Percentiles rank a stretch among this genome's conserved stretches.
These are phyloP conservation scores for Onychostruthus taczanowskii DNA, from an alignment of 2,113 vertebrate genomes.

Conservation along the genomic window DNA sequence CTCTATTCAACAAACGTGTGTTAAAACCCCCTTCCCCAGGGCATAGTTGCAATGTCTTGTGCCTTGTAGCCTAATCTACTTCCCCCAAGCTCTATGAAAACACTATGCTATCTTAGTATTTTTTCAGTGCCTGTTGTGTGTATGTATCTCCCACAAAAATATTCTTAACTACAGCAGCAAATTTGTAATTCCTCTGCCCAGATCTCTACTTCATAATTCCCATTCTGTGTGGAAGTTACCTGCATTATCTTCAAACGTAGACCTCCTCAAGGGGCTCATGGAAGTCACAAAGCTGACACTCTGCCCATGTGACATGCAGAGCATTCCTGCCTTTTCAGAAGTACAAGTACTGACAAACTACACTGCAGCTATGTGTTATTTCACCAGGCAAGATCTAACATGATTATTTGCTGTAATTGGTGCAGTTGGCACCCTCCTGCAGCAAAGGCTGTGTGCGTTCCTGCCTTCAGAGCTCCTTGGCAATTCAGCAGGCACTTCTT, in stretches of 20 bases:
- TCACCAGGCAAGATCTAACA: slow-evolving; percentile 37
- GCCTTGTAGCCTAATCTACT: background rate
- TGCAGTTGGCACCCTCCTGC: background rate
- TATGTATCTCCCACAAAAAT: background rate
- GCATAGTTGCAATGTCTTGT: background rate
- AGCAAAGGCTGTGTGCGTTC: background rate
- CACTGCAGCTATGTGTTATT: background rate
- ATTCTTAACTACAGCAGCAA: background rate
- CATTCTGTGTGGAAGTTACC: background rate
- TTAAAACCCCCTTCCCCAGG: background rate
- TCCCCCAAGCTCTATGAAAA: background rate
- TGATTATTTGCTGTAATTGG: slow-evolving; percentile 2
- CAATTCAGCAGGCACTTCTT: background rate
- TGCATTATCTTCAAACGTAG: background rate
- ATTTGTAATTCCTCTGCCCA: background rate
- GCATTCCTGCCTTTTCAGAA: slow-evolving; percentile 20
- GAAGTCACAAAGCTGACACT: background rate
- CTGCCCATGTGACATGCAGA: background rate
- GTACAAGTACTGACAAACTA: slow-evolving; percentile 6
- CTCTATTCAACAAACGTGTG: background rate
- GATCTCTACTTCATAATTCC: background rate
- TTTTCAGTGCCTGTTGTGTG: background rate
- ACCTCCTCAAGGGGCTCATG: background rate
- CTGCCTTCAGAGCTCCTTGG: slow-evolving; percentile 15
- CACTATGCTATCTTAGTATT: background rate